Evolutionary conservation across 2,797 vertebrate genomes (phyloP).

Genomic region (Mormyrus proboscirostris): DNA sequence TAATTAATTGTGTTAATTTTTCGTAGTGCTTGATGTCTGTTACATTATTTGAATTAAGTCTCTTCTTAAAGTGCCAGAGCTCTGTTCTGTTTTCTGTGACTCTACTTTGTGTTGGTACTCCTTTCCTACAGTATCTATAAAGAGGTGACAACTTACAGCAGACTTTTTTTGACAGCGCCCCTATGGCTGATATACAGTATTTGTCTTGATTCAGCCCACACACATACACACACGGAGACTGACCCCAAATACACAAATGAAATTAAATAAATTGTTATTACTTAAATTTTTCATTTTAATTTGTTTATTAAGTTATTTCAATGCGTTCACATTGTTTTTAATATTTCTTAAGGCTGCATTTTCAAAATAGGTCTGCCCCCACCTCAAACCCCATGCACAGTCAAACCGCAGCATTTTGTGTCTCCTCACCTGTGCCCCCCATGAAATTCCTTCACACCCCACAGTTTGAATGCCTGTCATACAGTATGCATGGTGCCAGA

Average conservation of each 20-base stretch:
- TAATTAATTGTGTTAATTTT: conserved; percentile 2
- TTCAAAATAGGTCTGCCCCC: neutral
- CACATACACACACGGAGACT: neutral
- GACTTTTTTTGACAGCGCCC: neutral
- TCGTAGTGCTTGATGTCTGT: neutral
- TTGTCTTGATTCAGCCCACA: neutral
- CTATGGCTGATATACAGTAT: neutral
- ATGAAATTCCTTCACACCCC: neutral
- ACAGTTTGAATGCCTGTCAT: neutral
- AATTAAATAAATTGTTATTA: neutral
- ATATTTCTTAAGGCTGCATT: neutral
- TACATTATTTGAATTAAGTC: neutral
- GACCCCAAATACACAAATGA: neutral
- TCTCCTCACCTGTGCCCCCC: neutral
- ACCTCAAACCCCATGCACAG: neutral
- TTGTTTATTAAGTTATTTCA: neutral
- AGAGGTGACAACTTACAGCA: neutral
- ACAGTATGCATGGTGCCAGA: neutral
- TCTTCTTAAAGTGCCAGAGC: neutral
- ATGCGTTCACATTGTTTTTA: neutral
- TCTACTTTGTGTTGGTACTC: neutral
- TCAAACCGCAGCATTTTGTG: neutral
- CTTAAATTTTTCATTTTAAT: neutral
- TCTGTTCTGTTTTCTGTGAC: neutral
- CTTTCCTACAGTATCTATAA: neutral